Base-by-base conservation (phyloP, 2,113 vertebrate genomes). In the Microcebus tavaratra region DNA sequence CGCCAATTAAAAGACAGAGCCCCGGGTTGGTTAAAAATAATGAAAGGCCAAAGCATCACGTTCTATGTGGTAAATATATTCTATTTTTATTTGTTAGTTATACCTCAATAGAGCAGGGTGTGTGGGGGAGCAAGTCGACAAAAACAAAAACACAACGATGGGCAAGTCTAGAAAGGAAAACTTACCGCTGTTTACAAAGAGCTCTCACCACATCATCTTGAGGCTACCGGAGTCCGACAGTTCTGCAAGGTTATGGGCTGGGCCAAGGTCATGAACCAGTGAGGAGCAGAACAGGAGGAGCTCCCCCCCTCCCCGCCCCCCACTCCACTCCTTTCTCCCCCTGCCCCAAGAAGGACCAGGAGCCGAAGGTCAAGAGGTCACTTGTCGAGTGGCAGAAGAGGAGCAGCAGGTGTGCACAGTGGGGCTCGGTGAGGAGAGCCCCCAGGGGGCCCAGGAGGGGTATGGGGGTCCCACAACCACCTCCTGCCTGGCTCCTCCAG, bases 371-470 rank as follows among this genome's bases (percentile, higher is more conserved):
- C 57, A 76, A 65, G 78, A 72, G 21, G 29, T 8, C 48, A 63
- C 50, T 72, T 42, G 0, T 7, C 36, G n/a, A 25, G 57, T 39
- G 48, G 10, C 15, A 72, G 31, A 59, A 72, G 36, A 15, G 18
- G 85, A 42, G n/a, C 81, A 36, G 15, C 29, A 76, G 13, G n/a
- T 75, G 5, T 6, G 27, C 57, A 12, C 5, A 39, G 17, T 13
- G 21, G 39, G 76, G 21, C 2, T 6, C 0, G 1, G 1, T 6
- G 14, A 39, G 31, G 29, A 45, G 18, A 48, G 21, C 7, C 9
- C 8, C 8, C 12, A 4, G 0, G 4, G 50, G 31, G 65, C 31
- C 48, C 1, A 1, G 31, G n/a, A 42, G 70, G 4, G 17, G 23
- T 20, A 42, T 73, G 23, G 23, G 12, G 3, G 36, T 27, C 39